Conservation (phyloP, 2,888 invertebrate species). For the Leptodirus hochenwartii region DNA sequence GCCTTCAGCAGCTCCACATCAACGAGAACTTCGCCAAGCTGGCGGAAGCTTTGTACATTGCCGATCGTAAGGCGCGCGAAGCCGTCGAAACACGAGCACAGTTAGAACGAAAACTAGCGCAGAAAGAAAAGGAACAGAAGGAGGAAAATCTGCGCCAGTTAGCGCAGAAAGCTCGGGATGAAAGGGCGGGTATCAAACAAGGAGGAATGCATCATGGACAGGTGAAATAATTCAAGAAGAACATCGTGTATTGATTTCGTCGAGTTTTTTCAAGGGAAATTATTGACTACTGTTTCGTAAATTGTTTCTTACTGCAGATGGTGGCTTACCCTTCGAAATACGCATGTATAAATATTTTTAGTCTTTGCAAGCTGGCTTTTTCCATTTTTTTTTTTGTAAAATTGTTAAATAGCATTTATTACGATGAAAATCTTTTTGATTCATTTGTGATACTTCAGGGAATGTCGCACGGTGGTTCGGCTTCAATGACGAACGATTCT, state of each 20-base stretch:
- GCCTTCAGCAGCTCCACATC: conserved; percentile 91
- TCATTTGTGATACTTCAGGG: too few relatives aligned
- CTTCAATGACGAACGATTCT: too few relatives aligned
- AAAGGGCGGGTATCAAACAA: conserved; percentile 76
- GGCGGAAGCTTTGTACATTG: conserved; percentile 94
- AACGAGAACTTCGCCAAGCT: conserved; percentile 99
- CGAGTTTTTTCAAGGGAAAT: neutral
- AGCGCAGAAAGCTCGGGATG: conserved; percentile 91
- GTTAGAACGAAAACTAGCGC: conserved; percentile 87
- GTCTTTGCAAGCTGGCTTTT: too few relatives aligned
- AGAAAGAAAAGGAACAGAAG: conserved; percentile 95
- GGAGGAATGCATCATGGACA: conserved; percentile 20
- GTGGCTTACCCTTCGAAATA: too few relatives aligned
- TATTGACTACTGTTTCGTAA: neutral
- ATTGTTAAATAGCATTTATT: too few relatives aligned
- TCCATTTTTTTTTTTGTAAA: too few relatives aligned
- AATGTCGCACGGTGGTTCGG: too few relatives aligned
- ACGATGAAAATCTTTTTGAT: too few relatives aligned
- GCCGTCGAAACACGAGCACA: conserved; percentile 94
- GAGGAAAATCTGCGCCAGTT: conserved; percentile 85
- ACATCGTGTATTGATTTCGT: too few relatives aligned
- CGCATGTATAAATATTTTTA: too few relatives aligned
- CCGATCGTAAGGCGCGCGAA: conserved; percentile 89
- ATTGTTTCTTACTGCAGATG: conserved; percentile 1
- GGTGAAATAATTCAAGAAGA: too few relatives aligned